Evolutionary conservation across 2,113 vertebrate species (phyloP).

Genomic region (Thalassoma bifasciatum): DNA sequence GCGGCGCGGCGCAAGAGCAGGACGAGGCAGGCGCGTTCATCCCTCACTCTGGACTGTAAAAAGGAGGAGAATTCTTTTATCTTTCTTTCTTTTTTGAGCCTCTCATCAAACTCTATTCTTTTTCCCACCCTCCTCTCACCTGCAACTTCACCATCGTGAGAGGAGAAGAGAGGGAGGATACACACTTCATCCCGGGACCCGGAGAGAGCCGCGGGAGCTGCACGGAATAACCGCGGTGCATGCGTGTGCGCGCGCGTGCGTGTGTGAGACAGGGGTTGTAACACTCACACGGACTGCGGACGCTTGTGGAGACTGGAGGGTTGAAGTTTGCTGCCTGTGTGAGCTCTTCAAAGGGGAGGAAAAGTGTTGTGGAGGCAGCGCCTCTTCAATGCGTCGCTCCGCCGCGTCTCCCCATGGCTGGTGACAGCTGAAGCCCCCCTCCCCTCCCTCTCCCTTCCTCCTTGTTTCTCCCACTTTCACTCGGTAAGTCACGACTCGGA

Average conservation of each 20-base stretch:
- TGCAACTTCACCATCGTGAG: conserved; percentile 34
- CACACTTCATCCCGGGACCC: conserved; percentile 62
- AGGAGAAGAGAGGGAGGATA: not conserved
- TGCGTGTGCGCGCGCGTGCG: not conserved
- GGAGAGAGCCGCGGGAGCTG: conserved; percentile 28
- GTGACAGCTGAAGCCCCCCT: conserved; percentile 53
- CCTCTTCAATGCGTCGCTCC: conserved; percentile 35
- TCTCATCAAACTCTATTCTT: not conserved
- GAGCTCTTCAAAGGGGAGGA: not conserved
- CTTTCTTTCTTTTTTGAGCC: not conserved
- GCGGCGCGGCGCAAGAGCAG: conserved; percentile 55
- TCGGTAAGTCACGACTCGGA: conserved; percentile 57
- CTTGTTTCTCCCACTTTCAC: conserved; percentile 37
- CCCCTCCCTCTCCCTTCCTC: too few species aligned
- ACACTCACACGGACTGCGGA: conserved; percentile 5
- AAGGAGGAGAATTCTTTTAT: not conserved
- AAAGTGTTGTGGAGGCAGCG: conserved; percentile 12
- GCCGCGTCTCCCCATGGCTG: conserved; percentile 54
- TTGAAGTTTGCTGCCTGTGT: conserved; percentile 39
- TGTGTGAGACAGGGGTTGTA: conserved; percentile 8
- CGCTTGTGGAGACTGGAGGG: not conserved
- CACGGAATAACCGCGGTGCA: conserved; percentile 41
- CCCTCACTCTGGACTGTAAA: conserved; percentile 3
- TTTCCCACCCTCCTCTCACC: not conserved
- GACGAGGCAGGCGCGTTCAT: conserved; percentile 16